phyloP scores from a whole-genome alignment of 2,888 invertebrate species.

The Hipparchia sbordonii region DNA sequence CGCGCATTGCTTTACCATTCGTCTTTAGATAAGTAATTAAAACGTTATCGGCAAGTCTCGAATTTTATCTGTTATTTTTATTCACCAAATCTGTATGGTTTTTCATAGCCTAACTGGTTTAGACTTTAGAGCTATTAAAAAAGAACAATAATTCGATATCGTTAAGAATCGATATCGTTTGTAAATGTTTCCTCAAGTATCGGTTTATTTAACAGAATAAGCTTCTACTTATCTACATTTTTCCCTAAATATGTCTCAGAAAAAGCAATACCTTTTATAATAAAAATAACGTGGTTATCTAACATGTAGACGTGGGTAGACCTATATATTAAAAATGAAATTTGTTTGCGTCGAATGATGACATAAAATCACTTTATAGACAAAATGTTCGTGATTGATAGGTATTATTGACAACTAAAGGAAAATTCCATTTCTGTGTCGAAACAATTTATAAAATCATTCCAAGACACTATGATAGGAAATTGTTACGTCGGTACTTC shows the following conservation, averaged over 20 bases:
- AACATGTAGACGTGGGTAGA: too few relatives aligned
- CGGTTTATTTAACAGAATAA: background rate
- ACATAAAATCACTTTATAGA: too few relatives aligned
- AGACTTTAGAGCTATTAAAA: background rate
- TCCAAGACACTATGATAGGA: slow-evolving; percentile 25
- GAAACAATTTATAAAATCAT: slow-evolving; percentile 52
- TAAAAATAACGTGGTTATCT: too few relatives aligned
- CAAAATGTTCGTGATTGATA: background rate
- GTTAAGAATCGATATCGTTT: background rate
- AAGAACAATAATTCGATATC: background rate
- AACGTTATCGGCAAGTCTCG: background rate
- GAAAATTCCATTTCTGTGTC: slow-evolving; percentile 17
- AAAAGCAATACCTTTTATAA: too few relatives aligned
- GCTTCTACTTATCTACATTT: too few relatives aligned
- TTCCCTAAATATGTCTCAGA: background rate
- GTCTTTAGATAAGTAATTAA: slow-evolving; percentile 5
- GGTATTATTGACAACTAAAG: slow-evolving; percentile 4
- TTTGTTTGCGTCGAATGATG: too few relatives aligned
- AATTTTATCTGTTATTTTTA: background rate
- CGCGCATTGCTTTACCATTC: slow-evolving; percentile 30
- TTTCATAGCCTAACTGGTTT: background rate
- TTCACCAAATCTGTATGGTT: background rate
- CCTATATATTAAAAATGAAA: too few relatives aligned
- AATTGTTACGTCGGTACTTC: slow-evolving; percentile 9
- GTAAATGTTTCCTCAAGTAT: background rate